Evolutionary conservation across 1,140 invertebrate genomes (phyloP), one percentile per base, ranked within the genome.

Genomic region (Oreohelix idahoensis): DNA sequence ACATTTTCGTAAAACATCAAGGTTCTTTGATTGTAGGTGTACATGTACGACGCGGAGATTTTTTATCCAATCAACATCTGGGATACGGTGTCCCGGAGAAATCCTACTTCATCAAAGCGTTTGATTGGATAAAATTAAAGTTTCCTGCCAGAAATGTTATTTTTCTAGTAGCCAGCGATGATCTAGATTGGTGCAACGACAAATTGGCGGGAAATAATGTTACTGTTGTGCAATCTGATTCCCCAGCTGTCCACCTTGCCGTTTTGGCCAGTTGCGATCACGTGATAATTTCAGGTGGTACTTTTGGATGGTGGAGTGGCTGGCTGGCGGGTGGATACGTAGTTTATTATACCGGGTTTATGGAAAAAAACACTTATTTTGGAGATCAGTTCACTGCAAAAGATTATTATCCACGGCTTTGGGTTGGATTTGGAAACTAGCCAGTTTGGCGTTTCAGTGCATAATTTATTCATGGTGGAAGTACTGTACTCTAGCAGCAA

Each of bases 271-370:
- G 58, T 0, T 92, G 91, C 83, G 86, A 92, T 73, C 91, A 92
- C 82, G 86, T 79, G 20, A 88, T 92, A 29, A 85, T 91, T 1
- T 88, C 89, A 23, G 84, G 85, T 4, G 91, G 91, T 0, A 88
- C 87, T 0, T 92, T 85, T 81, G 90, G 91, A 0, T 91, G 90
- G 89, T 92, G 91, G 91, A 87, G 84, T 0, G 90, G 88, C 0
- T 91, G 86, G 82, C 77, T 92, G 15, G 84, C 88, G 11, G 88
- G 88, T 20, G 91, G 92, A 36, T 78, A 86, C 17, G 85, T 83
- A 13, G 83, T 91, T 23, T 91, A 91, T 79, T 91, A 84, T 70
- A 84, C 79, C 15, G 85, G 87, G 20, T 88, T 83, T 82, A 80
- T 86, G 0, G 66, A 63, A 20, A 74, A 77, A 11, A 83, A 81